Conservation (phyloP, 1,140 invertebrate genomes). For the Cheumatopsyche charites region DNA sequence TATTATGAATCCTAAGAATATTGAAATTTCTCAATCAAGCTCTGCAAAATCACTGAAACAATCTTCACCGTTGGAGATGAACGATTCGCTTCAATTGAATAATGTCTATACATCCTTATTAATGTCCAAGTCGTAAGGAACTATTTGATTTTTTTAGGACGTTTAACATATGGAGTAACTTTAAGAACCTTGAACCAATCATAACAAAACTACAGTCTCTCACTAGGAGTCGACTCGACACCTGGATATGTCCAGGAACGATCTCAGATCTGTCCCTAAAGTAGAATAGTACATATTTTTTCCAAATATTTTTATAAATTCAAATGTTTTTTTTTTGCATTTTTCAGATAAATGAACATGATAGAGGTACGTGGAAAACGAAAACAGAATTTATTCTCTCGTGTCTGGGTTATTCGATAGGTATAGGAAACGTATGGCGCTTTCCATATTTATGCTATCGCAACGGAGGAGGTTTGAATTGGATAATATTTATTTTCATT, state of each 20-base stretch:
- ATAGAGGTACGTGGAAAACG: conserved; percentile 65
- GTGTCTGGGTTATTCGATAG: conserved; percentile 75
- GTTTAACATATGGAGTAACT: no score
- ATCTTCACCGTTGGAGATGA: conserved; percentile 5
- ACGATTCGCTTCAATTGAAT: conserved; percentile 25
- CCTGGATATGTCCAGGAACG: neutral
- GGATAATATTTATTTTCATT: neutral
- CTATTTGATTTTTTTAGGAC: neutral
- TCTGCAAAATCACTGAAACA: neutral
- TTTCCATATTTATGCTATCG: conserved; percentile 68
- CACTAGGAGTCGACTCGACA: neutral
- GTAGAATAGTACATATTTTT: neutral
- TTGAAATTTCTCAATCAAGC: neutral
- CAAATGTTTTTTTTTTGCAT: neutral
- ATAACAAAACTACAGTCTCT: neutral
- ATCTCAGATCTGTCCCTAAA: neutral
- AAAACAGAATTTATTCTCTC: conserved; percentile 78
- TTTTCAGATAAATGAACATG: conserved; percentile 39
- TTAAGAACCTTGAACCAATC: no score
- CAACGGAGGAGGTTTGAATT: conserved; percentile 45
- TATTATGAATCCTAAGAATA: no score
- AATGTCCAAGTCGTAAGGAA: neutral
- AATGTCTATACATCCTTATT: conserved; percentile 29
- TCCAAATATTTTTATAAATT: neutral
- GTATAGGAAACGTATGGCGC: conserved; percentile 83